phyloP scores from a whole-genome alignment of 2,797 vertebrate species.

The Sus cebifrons region DNA sequence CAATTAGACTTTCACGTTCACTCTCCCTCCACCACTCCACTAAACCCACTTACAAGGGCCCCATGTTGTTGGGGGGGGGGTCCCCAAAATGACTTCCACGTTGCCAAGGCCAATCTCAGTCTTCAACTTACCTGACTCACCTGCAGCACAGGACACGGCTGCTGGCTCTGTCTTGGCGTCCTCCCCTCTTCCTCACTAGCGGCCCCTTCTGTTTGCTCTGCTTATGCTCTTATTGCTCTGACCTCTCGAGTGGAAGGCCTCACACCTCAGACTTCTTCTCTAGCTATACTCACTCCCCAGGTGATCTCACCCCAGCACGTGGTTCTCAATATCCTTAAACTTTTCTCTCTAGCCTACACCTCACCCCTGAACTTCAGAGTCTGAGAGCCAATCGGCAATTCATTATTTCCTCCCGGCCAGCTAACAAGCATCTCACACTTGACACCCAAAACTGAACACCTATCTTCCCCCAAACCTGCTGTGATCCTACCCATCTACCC shows the following conservation, averaged over 20 bases:
- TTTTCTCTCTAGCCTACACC: background rate
- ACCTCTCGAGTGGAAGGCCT: background rate
- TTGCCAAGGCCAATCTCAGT: background rate
- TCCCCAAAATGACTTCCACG: background rate
- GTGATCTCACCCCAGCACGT: background rate
- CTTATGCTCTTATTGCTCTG: background rate
- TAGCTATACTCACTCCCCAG: background rate
- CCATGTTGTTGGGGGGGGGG: background rate
- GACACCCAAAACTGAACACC: background rate
- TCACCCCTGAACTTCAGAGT: constrained; percentile 11
- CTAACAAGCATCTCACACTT: background rate
- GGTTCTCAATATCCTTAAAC: background rate
- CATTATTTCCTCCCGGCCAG: background rate
- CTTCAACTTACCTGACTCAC: background rate
- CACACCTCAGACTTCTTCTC: background rate
- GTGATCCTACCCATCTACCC: background rate
- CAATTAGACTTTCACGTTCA: background rate
- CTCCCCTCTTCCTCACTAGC: background rate
- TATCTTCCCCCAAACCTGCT: background rate
- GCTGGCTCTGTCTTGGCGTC: background rate
- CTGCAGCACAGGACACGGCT: background rate
- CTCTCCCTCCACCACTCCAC: background rate
- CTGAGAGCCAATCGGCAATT: background rate
- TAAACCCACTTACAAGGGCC: background rate
- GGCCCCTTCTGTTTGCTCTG: background rate